Evolutionary conservation across 1,140 invertebrate genomes (phyloP), one percentile per base, ranked within the genome.

Genomic region (Metopolophium dirhodum): DNA sequence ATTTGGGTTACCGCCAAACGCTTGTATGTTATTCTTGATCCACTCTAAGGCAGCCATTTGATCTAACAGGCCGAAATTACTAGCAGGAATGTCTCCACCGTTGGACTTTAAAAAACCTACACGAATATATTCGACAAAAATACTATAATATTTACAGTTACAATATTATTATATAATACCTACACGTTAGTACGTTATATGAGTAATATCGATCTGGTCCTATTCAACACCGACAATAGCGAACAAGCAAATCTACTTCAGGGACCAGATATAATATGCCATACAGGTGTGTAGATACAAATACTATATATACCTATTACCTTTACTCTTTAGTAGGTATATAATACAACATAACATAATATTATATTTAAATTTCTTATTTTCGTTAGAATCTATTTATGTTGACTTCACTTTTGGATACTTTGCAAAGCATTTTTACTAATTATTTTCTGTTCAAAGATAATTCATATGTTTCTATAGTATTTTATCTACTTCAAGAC

Each of bases 1-100:
- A 49, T 95, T 95, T 1, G 97, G 96, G 95, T 99, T 97, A 0
- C 99, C 99, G 30, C 98, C 98, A 94, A 99, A 97, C 94, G 97
- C 96, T 54, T 96, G 96, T 94, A 98, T 97, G 96, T 99, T 98
- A 95, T 98, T 97, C 94, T 97, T 97, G 61, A 99, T 96, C 98
- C 98, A 99, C 94, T 98, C 96, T 26, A 99, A 95, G 0, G 98
- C 98, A 0, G 98, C 98, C 94, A 98, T 96, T 95, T 98, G 98
- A 95, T 99, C 98, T 30, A 98, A 95, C 20, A 99, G 95, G 1
- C 98, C 98, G 94, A 98, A 99, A 96, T 99, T 98, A 97, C 97
- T 85, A 97, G 96, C 51, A 54, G 91, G 68, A 68, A 97, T 96
- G 51, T 97, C 97, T 88, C 96, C 96, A 14, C 96, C 96, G 51